Conservation (phyloP, 2,888 invertebrate species). For the Agriopis aurantiaria region DNA sequence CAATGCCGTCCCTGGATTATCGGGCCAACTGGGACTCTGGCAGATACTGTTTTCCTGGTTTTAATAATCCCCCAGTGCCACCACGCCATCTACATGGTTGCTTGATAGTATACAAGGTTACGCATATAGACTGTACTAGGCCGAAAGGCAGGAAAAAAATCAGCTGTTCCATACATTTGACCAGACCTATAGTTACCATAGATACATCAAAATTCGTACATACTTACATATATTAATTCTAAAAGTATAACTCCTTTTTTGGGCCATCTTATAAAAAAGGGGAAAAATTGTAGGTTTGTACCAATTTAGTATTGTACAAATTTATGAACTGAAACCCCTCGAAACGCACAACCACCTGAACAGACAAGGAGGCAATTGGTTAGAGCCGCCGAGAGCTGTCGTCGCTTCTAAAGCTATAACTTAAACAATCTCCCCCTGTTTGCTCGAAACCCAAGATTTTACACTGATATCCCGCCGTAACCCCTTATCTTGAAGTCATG, state of each 20-base stretch:
- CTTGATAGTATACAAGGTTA: too few relatives aligned
- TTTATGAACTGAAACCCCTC: constrained; percentile 56
- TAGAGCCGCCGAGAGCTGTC: constrained; percentile 57
- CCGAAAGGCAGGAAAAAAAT: too few relatives aligned
- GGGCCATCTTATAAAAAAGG: neutral
- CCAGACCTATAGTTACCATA: too few relatives aligned
- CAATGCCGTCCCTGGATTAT: constrained; percentile 54
- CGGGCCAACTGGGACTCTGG: constrained; percentile 42
- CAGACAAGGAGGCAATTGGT: constrained; percentile 63
- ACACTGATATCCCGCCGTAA: constrained; percentile 64
- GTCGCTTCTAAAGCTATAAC: constrained; percentile 67
- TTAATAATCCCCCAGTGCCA: neutral
- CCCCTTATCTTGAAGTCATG: constrained; percentile 62
- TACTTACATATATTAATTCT: too few relatives aligned
- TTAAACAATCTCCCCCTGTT: constrained; percentile 77
- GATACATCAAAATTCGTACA: too few relatives aligned
- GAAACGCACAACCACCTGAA: constrained; percentile 32
- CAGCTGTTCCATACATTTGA: too few relatives aligned
- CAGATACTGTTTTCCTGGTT: neutral
- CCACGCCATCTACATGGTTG: too few relatives aligned
- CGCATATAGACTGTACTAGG: too few relatives aligned
- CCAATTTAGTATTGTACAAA: too few relatives aligned
- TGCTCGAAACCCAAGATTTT: constrained; percentile 75
- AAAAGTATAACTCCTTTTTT: too few relatives aligned
- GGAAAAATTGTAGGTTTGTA: neutral